Evolutionary conservation across 2,888 invertebrate species (phyloP).

Genomic region (Yponomeuta plumbellus): DNA sequence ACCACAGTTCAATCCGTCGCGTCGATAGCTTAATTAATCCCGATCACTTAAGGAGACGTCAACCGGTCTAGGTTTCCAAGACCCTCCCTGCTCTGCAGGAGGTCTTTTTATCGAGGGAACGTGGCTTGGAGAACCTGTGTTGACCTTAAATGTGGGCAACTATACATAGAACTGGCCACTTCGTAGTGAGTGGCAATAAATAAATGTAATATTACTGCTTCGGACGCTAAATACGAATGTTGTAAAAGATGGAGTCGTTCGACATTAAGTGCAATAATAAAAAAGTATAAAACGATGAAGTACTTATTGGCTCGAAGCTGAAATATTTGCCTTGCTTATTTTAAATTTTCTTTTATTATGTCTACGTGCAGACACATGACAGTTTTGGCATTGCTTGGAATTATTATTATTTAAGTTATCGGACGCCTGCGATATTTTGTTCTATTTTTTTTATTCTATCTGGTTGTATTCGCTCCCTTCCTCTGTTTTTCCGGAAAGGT

Average conservation of each 20-base stretch:
- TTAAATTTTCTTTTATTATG: not conserved
- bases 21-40: slow-evolving; percentile 56
- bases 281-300: not conserved
- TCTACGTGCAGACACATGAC: no score
- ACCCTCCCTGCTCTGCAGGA: slow-evolving; percentile 43
- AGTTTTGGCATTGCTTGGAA: no score
- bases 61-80: slow-evolving; percentile 44
- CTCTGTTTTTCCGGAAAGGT: no score
- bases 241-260: slow-evolving; percentile 3
- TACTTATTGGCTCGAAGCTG: not conserved
- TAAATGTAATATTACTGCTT: slow-evolving; percentile 4
- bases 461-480: no score
- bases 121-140: slow-evolving; percentile 24
- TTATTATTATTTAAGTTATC: no score
- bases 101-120: slow-evolving; percentile 49
- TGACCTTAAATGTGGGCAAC: slow-evolving; percentile 11
- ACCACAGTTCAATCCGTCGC: no score
- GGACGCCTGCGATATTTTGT: no score
- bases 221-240: slow-evolving; percentile 10
- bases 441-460: no score
- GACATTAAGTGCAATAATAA: not conserved
- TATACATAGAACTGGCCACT: slow-evolving; percentile 16
- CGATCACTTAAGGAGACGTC: slow-evolving; percentile 39
- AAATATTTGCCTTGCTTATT: not conserved
- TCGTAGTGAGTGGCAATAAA: slow-evolving; percentile 12